Conservation (phyloP, 2,888 invertebrate genomes). For the Hypomecis punctinalis region DNA sequence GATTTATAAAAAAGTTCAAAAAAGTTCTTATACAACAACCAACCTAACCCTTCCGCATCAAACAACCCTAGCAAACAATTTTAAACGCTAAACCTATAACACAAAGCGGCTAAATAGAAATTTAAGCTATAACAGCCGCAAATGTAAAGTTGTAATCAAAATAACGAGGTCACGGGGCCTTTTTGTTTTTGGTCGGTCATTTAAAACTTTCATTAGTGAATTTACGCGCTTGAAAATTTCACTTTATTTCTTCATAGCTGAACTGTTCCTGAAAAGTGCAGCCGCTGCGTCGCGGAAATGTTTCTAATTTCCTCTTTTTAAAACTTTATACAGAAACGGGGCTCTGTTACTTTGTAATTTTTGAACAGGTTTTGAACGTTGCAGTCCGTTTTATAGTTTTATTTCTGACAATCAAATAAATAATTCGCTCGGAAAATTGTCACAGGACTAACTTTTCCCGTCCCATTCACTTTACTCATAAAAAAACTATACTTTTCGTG, state of each 20-base stretch:
- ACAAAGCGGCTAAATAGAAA: slow-evolving; percentile 22
- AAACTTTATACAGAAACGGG: slow-evolving; percentile 33
- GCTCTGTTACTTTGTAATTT: slow-evolving; percentile 26
- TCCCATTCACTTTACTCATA: too few species aligned
- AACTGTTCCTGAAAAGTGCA: slow-evolving; percentile 49
- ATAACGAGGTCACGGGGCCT: slow-evolving; percentile 77
- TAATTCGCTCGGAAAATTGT: neutral
- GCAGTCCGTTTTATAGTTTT: neutral
- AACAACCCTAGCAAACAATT: slow-evolving; percentile 34
- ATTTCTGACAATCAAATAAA: neutral
- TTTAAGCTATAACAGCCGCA: slow-evolving; percentile 39
- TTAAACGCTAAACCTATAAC: slow-evolving; percentile 44
- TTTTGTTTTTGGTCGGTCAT: slow-evolving; percentile 73
- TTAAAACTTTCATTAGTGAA: slow-evolving; percentile 83
- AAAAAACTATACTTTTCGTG: too few species aligned
- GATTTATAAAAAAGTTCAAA: slow-evolving; percentile 73
- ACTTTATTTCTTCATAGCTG: slow-evolving; percentile 70
- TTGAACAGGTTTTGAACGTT: neutral
- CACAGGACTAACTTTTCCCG: too few species aligned
- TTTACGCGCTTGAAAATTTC: slow-evolving; percentile 71
- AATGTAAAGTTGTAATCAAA: slow-evolving; percentile 65
- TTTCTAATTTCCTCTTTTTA: slow-evolving; percentile 36
- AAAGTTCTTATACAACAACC: slow-evolving; percentile 61
- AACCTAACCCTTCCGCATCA: slow-evolving; percentile 30
- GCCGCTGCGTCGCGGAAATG: slow-evolving; percentile 40